phyloP scores from a whole-genome alignment of 2,888 invertebrate species.

The Hyles lineata region DNA sequence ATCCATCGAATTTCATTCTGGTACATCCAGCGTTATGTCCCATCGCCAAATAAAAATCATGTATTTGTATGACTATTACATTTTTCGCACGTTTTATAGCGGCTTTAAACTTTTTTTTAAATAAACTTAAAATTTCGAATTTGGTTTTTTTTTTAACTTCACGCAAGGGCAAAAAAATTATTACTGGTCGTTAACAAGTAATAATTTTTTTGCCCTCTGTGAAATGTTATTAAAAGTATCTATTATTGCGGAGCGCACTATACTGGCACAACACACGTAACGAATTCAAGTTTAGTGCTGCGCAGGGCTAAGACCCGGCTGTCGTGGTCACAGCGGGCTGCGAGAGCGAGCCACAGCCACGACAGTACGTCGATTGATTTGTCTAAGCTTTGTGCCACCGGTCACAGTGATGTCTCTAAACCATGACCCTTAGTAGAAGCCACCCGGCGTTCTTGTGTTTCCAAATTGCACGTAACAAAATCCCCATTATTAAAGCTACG shows the following conservation, averaged over 20 bases:
- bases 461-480: neutral
- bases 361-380: constrained; percentile 31
- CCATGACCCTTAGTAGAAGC: neutral
- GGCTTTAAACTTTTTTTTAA: too few species aligned
- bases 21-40: too few species aligned
- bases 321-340: constrained; percentile 53
- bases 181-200: too few species aligned
- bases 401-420: constrained; percentile 13
- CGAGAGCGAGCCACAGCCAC: constrained; percentile 46
- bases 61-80: too few species aligned
- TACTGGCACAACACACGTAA: constrained; percentile 69
- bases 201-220: too few species aligned
- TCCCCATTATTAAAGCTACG: neutral
- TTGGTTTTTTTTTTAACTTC: too few species aligned
- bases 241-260: constrained; percentile 47
- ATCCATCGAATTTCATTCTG: too few species aligned
- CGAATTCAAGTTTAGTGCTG: constrained; percentile 79
- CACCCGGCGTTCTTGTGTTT: neutral
- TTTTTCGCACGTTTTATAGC: too few species aligned
- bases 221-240: constrained; percentile 43
- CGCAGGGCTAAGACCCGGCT: constrained; percentile 61
- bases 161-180: too few species aligned
- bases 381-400: constrained; percentile 8
- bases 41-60: too few species aligned
- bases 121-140: too few species aligned